Percentiles rank a stretch among this genome's conserved stretches.
Evolutionary conservation across 2,888 invertebrate genomes (phyloP).

Genomic region (Drosophila pseudotakahashii): DNA sequence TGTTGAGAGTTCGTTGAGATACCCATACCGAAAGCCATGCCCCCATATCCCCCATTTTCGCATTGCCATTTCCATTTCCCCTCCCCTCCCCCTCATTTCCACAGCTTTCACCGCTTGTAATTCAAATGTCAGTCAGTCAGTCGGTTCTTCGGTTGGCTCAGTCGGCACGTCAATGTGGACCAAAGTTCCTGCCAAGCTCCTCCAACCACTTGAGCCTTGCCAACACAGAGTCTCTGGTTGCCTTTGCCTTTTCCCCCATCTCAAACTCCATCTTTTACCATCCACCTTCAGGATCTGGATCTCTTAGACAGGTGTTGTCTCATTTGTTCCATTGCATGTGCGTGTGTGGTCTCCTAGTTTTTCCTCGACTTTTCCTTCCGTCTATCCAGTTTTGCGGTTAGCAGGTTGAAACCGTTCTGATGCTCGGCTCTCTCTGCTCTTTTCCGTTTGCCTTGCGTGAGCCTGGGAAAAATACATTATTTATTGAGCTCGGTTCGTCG

Average conservation of each 20-base stretch:
- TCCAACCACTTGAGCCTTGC: constrained; percentile 60
- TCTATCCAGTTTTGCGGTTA: constrained; percentile 35
- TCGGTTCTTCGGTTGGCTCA: constrained; percentile 42
- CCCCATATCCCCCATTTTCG: no score
- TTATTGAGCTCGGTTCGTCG: constrained; percentile 37
- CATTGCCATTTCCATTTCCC: neutral
- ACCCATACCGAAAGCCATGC: constrained; percentile 4
- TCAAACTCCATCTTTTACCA: neutral
- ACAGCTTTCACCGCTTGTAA: constrained; percentile 55
- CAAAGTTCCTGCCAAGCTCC: constrained; percentile 60
- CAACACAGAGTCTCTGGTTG: constrained; percentile 27
- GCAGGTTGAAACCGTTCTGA: constrained; percentile 18
- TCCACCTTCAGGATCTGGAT: neutral
- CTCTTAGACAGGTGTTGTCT: constrained; percentile 65
- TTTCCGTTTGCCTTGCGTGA: constrained; percentile 20
- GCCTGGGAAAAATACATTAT: constrained; percentile 48
- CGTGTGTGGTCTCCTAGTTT: constrained; percentile 33
- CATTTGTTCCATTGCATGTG: constrained; percentile 44
- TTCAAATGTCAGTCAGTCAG: constrained; percentile 73
- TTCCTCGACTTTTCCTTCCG: constrained; percentile 30
- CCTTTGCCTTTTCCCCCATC: constrained; percentile 2
- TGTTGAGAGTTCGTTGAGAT: constrained; percentile 72
- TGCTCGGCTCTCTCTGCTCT: neutral
- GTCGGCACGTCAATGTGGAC: constrained; percentile 56
- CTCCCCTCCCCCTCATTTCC: constrained; percentile 4